A percentile compares a stretch with the other conserved stretches of the same genome.
Conservation (phyloP, 2,888 invertebrate species). For the Lacanobia wlatinum region DNA sequence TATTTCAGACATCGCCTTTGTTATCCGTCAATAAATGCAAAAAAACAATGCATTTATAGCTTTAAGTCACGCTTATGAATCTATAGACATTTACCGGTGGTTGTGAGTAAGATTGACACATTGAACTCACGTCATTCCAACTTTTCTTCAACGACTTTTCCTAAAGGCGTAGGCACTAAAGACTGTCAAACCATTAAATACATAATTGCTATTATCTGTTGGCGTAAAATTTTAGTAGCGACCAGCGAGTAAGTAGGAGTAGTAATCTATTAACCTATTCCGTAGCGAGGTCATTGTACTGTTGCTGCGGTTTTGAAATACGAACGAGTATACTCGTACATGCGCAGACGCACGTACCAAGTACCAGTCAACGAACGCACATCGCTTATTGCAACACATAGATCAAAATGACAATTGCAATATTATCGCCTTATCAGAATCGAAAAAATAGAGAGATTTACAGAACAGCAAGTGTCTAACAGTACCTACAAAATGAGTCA, state of each 20-base stretch:
- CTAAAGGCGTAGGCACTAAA: conserved; percentile 16
- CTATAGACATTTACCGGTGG: conserved; percentile 10
- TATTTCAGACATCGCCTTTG: conserved; percentile 16
- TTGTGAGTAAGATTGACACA: neutral
- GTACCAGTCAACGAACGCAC: conserved; percentile 56
- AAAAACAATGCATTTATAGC: conserved; percentile 18
- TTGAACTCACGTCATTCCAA: conserved; percentile 17
- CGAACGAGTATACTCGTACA: conserved; percentile 59
- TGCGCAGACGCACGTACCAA: conserved; percentile 71
- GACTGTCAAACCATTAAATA: conserved; percentile 22
- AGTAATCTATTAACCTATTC: conserved; percentile 72
- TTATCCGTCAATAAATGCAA: conserved; percentile 19
- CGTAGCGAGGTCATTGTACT: conserved; percentile 78
- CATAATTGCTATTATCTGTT: conserved; percentile 52
- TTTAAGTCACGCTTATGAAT: conserved; percentile 23
- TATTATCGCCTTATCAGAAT: conserved; percentile 31
- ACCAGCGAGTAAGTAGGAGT: conserved; percentile 69
- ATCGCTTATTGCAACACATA: conserved; percentile 40
- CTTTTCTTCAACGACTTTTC: conserved; percentile 24
- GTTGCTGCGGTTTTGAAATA: conserved; percentile 73
- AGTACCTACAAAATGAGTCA: conserved; percentile 26
- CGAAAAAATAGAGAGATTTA: conserved; percentile 19
- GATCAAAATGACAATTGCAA: conserved; percentile 35
- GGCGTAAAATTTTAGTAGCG: conserved; percentile 54
- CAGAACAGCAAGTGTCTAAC: neutral